These are phyloP conservation scores for Pterois miles DNA, from an alignment of 2,797 vertebrate species.

Conservation along the genomic window DNA sequence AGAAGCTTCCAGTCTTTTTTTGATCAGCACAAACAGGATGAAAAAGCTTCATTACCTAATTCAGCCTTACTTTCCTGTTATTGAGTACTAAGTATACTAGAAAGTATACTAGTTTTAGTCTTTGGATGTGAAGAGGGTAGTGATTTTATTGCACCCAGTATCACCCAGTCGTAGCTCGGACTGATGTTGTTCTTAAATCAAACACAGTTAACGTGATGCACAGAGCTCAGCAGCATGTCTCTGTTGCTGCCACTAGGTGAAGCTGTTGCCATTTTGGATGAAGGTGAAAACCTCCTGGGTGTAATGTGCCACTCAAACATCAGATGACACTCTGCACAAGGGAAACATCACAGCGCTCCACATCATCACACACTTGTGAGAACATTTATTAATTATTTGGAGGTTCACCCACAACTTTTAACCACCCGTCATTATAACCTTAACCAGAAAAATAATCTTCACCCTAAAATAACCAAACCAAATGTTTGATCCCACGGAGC, in stretches of 20 bases:
- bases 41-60: too few relatives aligned
- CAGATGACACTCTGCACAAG: conserved; percentile 18
- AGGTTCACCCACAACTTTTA: neutral
- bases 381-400: neutral
- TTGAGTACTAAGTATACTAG: neutral
- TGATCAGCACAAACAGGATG: too few relatives aligned
- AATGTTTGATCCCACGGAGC: neutral
- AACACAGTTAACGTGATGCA: too few relatives aligned
- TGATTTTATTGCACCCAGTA: too few relatives aligned
- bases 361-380: neutral
- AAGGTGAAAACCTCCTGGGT: neutral
- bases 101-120: too few relatives aligned
- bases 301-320: neutral
- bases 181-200: too few relatives aligned
- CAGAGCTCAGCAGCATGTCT: neutral
- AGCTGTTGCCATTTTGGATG: neutral
- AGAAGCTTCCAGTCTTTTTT: too few relatives aligned
- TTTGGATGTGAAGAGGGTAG: too few relatives aligned
- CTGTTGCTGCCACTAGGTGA: neutral
- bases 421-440: neutral
- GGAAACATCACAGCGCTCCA: neutral
- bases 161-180: too few relatives aligned
- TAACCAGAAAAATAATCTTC: neutral
- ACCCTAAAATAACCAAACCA: neutral
- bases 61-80: neutral